A percentile compares a stretch with the other conserved stretches of the same genome.
phyloP scores from a whole-genome alignment of 2,888 invertebrate genomes.

The Polyploca ridens region DNA sequence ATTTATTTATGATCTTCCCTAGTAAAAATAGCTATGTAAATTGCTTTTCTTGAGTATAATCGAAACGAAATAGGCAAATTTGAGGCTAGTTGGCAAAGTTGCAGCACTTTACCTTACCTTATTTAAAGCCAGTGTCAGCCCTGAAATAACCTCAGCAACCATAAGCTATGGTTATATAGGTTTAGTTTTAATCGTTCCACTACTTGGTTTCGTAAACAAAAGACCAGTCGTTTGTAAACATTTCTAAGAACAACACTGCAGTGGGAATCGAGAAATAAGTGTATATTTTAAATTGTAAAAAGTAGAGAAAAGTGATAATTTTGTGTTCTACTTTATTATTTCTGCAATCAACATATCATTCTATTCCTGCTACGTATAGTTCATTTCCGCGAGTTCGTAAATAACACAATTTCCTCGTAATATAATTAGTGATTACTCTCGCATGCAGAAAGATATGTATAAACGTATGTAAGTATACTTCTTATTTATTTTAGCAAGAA shows the following conservation, averaged over 20 bases:
- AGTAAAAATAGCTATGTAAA: too few relatives aligned
- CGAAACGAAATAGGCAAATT: too few relatives aligned
- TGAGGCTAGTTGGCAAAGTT: too few relatives aligned
- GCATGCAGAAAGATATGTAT: not conserved
- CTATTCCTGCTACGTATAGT: not conserved
- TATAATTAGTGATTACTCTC: not conserved
- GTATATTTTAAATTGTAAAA: too few relatives aligned
- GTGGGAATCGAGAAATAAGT: too few relatives aligned
- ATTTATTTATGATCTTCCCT: too few relatives aligned
- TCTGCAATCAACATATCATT: too few relatives aligned
- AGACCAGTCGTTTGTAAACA: not conserved
- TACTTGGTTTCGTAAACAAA: not conserved
- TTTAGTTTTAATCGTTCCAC: not conserved
- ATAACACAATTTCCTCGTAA: not conserved
- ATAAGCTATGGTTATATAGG: not conserved
- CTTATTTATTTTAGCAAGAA: constrained; percentile 1
- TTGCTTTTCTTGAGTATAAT: too few relatives aligned
- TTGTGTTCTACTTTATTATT: too few relatives aligned
- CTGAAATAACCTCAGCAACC: not conserved
- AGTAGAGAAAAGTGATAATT: not conserved
- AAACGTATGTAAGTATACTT: not conserved
- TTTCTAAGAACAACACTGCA: not conserved
- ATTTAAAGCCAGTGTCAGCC: not conserved
- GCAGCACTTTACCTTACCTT: too few relatives aligned
- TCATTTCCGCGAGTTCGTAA: not conserved